Evolutionary conservation across 2,797 vertebrate genomes (phyloP), one percentile per base, ranked within the genome.

Genomic region (Botia kubotai): DNA sequence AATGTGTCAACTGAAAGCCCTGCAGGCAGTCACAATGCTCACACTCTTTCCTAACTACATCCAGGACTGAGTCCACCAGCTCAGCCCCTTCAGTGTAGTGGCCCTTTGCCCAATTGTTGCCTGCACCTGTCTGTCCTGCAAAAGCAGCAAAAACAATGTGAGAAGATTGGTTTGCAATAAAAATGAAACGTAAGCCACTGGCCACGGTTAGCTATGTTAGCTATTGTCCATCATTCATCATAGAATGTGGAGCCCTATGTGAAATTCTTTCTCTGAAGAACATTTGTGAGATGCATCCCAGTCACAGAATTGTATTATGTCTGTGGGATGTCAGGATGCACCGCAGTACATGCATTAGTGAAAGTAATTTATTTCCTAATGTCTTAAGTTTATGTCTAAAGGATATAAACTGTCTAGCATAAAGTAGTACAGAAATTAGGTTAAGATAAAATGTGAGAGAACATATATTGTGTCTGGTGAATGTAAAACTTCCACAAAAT

Each of bases 101-200:
- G 89, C 97, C 97, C 91, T 98, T 97, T 2, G 97, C 97, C 97
- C 97, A 98, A 93, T 98, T 98, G 93, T 98, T 98, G 26, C 97
- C 97, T 0, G 97, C 97, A 86, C 97, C 97, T 13, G 96, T 98
- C 91, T 98, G 97, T 88, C 97, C 97, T 98, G 91, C 60, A 88
- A 89, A 72, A 46, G 70, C 46, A 50, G 29, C 63, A 70, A 76
- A 83, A 80, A 67, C 66, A 84, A 72, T 14, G 50, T 17, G 53
- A 66, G 72, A 74, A 29, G 65, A 83, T 73, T 13, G 7, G 83
- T 76, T 74, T 53, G 13, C 60, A 50, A 50, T 46, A 68, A 79
- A 84, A 82, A 79, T 19, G 36, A 75, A 84, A 82, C 62, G 12
- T 21, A 62, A 82, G 75, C 19, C 63, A 48, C 36, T 36, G 19